Base-by-base conservation (phyloP, 2,888 invertebrate genomes). In the Meiosimyza decipiens region DNA sequence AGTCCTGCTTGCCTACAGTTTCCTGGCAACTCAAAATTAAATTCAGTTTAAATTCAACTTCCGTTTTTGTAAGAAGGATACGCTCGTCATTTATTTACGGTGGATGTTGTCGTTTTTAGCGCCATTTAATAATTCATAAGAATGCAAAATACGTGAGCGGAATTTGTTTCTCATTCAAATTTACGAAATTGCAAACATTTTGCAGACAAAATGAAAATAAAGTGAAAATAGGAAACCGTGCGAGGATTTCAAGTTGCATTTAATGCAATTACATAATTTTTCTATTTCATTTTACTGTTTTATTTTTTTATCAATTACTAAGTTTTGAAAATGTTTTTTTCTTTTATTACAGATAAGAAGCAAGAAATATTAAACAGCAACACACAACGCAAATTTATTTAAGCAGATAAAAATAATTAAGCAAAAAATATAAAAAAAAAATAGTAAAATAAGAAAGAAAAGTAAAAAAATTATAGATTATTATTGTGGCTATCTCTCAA, bases 1-100 rank as follows among this genome's bases (percentile, higher is more conserved):
- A 16, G 49, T n/a, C 55, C 6, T 52, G 50, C 13, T 28, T 54
- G 50, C n/a, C 49, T 54, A 72, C 69, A 75, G 71, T 18, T 65
- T 13, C 33, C 28, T 55, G 60, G 33, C 50, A 60, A 69, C 69
- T 49, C 28, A 49, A 15, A 16, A 13, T 33, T 33, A 40, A 47
- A 52, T 51, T 71, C 77, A 81, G 78, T 82, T 75, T 78, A 65
- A 28, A 65, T 74, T 74, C 69, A 73, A 78, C 79, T 70, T 75
- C 80, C 78, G 76, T 77, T 75, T 80, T 76, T 76, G 74, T 51
- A 76, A 76, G 78, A 80, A 81, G 81, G 81, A 81, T 75, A 76
- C 71, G 60, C 65, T 40, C 9, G 40, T 40, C 28, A 40, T 1
- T 40, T 40, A 40, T 40, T 40, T 33, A 28, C 4, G 1, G 59